These are phyloP conservation scores for Tetranychus cinnabarinus DNA, from an alignment of 1,140 invertebrate genomes.

Conservation along the genomic window DNA sequence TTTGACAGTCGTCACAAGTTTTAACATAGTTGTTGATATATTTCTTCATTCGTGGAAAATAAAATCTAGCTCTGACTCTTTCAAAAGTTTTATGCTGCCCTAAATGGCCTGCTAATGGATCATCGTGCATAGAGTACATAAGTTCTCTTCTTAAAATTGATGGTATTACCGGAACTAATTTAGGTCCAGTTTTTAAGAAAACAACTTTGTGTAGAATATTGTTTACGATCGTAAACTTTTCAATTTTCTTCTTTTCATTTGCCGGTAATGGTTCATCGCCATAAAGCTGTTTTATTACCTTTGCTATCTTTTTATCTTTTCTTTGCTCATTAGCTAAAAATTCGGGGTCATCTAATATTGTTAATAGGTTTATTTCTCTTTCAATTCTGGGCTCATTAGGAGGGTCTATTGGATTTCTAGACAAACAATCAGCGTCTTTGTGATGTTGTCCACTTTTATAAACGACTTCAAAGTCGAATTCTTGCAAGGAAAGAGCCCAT, in stretches of 20 bases:
- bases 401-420: not conserved
- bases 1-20: conserved; percentile 13
- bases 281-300: too few relatives aligned
- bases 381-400: conserved; percentile 10
- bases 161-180: not conserved
- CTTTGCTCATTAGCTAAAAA: too few relatives aligned
- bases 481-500: conserved; percentile 12
- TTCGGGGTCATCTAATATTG: too few relatives aligned
- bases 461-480: conserved; percentile 11
- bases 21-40: conserved; percentile 4
- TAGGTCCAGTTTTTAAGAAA: not conserved
- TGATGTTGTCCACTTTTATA: conserved; percentile 8
- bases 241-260: not conserved
- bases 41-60: not conserved
- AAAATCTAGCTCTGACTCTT: not conserved
- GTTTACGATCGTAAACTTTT: not conserved
- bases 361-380: too few relatives aligned
- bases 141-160: not conserved
- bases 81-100: not conserved
- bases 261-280: too few relatives aligned
- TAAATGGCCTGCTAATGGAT: conserved; percentile 1
- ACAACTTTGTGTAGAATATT: not conserved
- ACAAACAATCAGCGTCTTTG: conserved; percentile 4
- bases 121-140: conserved; percentile 2
- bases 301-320: too few relatives aligned